Evolutionary conservation across 2,797 vertebrate genomes (phyloP).

Genomic region (Takifugu rubripes): DNA sequence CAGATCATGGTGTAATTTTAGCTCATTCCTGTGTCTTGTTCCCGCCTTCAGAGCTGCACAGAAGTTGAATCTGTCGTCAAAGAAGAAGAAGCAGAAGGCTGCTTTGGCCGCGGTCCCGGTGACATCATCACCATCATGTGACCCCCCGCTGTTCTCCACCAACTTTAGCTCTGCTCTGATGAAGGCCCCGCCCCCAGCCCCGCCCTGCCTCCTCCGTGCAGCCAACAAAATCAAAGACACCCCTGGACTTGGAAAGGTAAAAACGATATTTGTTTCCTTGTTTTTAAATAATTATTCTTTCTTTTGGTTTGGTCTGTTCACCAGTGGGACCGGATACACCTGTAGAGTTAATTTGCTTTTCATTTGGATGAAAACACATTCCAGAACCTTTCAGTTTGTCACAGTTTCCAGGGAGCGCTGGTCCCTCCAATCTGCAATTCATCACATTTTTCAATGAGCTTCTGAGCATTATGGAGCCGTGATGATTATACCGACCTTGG

Average conservation of each 20-base stretch:
- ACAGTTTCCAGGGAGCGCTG: no score
- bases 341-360: no score
- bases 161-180: constrained; percentile 90
- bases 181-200: constrained; percentile 87
- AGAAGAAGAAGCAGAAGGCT: constrained; percentile 90
- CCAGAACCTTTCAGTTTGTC: no score
- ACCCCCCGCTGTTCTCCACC: constrained; percentile 88
- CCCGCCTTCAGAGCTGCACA: constrained; percentile 87
- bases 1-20: no score
- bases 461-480: neutral
- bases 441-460: neutral
- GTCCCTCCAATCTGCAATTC: neutral
- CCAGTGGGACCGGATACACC: neutral
- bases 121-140: constrained; percentile 65
- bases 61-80: constrained; percentile 94
- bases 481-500: constrained; percentile 40
- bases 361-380: no score
- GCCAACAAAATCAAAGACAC: constrained; percentile 96
- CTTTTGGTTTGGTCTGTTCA: no score
- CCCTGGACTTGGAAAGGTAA: constrained; percentile 96
- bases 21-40: neutral
- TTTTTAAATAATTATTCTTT: no score
- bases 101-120: constrained; percentile 71
- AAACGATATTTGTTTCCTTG: neutral
- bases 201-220: constrained; percentile 91